Percentiles rank a stretch among this genome's conserved stretches.
Evolutionary conservation across 2,113 vertebrate species (phyloP).

Genomic region (Apodemus sylvaticus): DNA sequence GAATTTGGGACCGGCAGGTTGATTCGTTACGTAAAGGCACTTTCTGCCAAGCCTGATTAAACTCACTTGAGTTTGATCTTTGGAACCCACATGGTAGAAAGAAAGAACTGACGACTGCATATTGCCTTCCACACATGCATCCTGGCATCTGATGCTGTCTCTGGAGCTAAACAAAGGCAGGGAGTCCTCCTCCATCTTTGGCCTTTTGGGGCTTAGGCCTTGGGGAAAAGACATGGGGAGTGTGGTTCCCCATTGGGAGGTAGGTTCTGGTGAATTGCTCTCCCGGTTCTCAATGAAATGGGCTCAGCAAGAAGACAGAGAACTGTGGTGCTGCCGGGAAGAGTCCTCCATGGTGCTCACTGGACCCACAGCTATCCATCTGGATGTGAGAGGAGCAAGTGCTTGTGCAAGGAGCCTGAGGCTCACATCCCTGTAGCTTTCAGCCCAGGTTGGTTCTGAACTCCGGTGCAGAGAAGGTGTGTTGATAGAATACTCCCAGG

Average conservation of each 20-base stretch:
- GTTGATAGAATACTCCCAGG: background rate
- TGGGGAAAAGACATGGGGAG: background rate
- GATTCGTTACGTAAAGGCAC: background rate
- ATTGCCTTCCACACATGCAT: background rate
- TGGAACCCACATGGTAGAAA: background rate
- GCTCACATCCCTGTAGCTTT: background rate
- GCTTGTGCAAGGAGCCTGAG: background rate
- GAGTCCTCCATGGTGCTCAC: background rate
- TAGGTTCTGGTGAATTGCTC: background rate
- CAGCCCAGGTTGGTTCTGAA: background rate
- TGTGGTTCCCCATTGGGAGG: background rate
- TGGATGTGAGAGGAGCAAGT: rapidly evolving
- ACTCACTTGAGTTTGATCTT: background rate
- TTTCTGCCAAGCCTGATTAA: background rate
- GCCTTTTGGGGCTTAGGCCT: background rate
- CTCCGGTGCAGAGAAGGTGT: background rate
- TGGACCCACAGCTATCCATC: background rate
- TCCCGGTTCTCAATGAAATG: background rate
- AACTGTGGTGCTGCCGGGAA: background rate
- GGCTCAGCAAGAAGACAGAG: background rate
- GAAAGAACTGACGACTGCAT: background rate
- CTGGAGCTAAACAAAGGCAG: background rate
- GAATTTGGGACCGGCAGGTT: background rate
- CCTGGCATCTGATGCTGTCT: background rate
- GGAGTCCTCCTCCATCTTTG: background rate